Percentiles rank a stretch among this genome's conserved stretches.
Evolutionary conservation across 2,797 vertebrate genomes (phyloP).

Genomic region (Sebastes trivittatus): DNA sequence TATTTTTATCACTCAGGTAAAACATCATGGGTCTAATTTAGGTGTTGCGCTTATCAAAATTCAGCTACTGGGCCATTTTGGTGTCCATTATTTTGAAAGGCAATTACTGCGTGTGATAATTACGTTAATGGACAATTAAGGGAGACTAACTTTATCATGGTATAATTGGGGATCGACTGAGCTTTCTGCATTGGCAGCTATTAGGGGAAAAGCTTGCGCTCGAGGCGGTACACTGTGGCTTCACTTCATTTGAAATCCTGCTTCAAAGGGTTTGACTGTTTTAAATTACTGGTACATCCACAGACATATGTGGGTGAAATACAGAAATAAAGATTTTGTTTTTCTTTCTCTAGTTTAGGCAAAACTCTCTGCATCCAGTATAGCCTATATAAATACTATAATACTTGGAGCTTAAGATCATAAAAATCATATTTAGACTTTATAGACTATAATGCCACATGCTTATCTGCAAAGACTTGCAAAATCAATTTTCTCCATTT

Average conservation of each 20-base stretch:
- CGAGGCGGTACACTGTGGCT: conserved; percentile 34
- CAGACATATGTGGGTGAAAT: conserved; percentile 2
- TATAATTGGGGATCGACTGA: conserved; percentile 65
- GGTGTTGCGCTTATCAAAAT: conserved; percentile 62
- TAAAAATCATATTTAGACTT: neutral
- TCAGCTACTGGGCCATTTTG: conserved; percentile 60
- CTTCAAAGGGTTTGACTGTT: conserved; percentile 53
- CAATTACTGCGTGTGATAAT: conserved; percentile 72
- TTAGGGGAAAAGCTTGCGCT: conserved; percentile 51
- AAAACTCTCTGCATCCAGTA: neutral
- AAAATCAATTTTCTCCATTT: neutral
- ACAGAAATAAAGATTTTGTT: neutral
- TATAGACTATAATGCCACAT: neutral
- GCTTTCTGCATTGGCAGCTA: conserved; percentile 55
- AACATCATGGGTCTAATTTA: conserved; percentile 67
- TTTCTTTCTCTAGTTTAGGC: conserved; percentile 4
- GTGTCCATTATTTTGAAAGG: conserved; percentile 72
- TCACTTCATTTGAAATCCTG: conserved; percentile 36
- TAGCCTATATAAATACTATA: neutral
- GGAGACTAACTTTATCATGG: conserved; percentile 61
- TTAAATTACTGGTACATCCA: conserved; percentile 46
- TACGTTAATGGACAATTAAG: conserved; percentile 73
- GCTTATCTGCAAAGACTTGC: neutral
- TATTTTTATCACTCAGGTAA: conserved; percentile 69
- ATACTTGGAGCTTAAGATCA: neutral